Evolutionary conservation across 2,113 vertebrate genomes (phyloP), one percentile per base, ranked within the genome.

Genomic region (Arothron firmamentum): DNA sequence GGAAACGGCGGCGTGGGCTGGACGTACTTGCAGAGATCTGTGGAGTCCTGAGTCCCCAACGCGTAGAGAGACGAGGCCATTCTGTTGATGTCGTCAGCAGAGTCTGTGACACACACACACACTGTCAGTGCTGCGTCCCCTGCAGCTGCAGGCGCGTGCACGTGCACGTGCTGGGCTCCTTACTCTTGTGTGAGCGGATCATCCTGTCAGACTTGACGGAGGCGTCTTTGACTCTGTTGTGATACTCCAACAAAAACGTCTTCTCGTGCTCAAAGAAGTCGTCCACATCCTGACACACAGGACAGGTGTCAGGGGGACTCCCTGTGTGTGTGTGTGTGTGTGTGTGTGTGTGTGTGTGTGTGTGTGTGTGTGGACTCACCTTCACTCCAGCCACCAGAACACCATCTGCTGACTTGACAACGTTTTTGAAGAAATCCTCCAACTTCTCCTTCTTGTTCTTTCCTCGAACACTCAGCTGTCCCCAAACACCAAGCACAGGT

Each of bases 401-500:
- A 62, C 96, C 96, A 53, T 99, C 97, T 15, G 97, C 97, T 3
- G 97, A 96, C 78, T 99, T 99, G 80, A 99, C 96, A 86, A 99
- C 96, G 46, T 95, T 98, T 89, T 98, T 98, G 73, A 98, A 98
- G 90, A 99, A 99, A 67, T 98, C 97, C 90, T 98, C 97, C 72
- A 99, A 88, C 84, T 98, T 98, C 82, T 99, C 97, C 75, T 98
- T 98, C 90, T 98, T 98, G 88, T 99, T 99, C 89, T 99, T 98
- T 38, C 97, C 97, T 89, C 96, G 92, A 47, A 98, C 96, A 59
- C 97, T 98, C 87, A 99, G 89, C 97, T 98, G 89, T 69, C 45
- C 48, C 9, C 38, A n/a, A n/a, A n/a, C n/a, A n/a, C n/a, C n/a
- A n/a, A 45, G 77, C 20, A 51, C 43, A 28, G 4, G 45, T 47